These are phyloP conservation scores for Cephus pygmeus DNA, from an alignment of 2,888 invertebrate species.

Conservation along the genomic window DNA sequence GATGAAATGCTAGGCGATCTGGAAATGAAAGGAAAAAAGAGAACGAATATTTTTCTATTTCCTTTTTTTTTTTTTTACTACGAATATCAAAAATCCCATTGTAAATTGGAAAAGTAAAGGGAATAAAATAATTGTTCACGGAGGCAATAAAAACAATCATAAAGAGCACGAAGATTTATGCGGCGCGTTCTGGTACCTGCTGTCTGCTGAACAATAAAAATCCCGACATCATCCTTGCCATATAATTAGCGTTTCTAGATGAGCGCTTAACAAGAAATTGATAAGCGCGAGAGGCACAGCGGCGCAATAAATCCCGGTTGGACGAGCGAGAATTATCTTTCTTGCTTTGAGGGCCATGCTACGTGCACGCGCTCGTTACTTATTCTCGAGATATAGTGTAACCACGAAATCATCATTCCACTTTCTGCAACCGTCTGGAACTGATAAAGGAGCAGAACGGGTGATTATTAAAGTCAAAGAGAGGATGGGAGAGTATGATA, in stretches of 20 bases:
- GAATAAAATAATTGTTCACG: neutral
- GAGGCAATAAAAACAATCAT: neutral
- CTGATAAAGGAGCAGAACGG: neutral
- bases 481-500: neutral
- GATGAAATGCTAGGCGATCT: neutral
- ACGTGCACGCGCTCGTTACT: slow-evolving; percentile 8
- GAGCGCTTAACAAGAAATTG: slow-evolving; percentile 5
- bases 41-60: neutral
- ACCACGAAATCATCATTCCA: neutral
- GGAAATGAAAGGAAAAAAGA: neutral
- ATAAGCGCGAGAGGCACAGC: slow-evolving; percentile 10
- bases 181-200: neutral
- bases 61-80: neutral
- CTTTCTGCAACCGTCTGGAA: slow-evolving; percentile 3
- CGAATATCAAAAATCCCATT: neutral
- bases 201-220: neutral
- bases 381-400: neutral
- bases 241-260: slow-evolving; percentile 4
- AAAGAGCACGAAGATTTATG: neutral
- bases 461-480: neutral
- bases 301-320: slow-evolving; percentile 8
- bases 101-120: neutral
- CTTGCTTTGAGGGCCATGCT: neutral
- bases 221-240: neutral
- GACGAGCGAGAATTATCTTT: slow-evolving; percentile 6